These are phyloP conservation scores for Luperina nickerlii DNA, from an alignment of 2,888 invertebrate species.

Conservation along the genomic window DNA sequence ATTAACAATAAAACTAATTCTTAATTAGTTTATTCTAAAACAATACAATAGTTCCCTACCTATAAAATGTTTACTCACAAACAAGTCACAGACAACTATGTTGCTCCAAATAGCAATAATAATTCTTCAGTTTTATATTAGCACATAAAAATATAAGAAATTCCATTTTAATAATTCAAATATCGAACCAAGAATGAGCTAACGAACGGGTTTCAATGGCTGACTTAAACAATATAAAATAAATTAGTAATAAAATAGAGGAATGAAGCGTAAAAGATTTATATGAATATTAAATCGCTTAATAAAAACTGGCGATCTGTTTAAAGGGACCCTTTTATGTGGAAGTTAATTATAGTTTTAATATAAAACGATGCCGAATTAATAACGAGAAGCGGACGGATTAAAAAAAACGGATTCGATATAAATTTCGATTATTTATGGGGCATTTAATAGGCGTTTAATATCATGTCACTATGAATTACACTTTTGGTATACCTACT, in stretches of 20 bases:
- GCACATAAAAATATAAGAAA: slow-evolving; percentile 60
- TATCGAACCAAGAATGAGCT: slow-evolving; percentile 48
- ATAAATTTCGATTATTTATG: slow-evolving; percentile 88
- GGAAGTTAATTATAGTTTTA: slow-evolving; percentile 87
- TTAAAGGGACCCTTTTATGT: slow-evolving; percentile 84
- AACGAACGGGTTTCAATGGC: slow-evolving; percentile 58
- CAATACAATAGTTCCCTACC: neutral
- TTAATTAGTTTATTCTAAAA: slow-evolving; percentile 27
- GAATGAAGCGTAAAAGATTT: slow-evolving; percentile 81
- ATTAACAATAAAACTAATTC: slow-evolving; percentile 11
- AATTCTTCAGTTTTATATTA: slow-evolving; percentile 52
- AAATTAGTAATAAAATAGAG: slow-evolving; percentile 82
- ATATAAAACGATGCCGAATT: slow-evolving; percentile 87
- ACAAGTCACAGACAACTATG: slow-evolving; percentile 20
- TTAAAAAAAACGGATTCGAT: slow-evolving; percentile 85
- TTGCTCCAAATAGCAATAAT: slow-evolving; percentile 54
- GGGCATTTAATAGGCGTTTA: slow-evolving; percentile 80
- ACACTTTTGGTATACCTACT: slow-evolving; percentile 50
- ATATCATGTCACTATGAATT: slow-evolving; percentile 77
- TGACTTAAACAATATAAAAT: slow-evolving; percentile 70
- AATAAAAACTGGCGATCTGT: slow-evolving; percentile 83
- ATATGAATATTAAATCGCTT: slow-evolving; percentile 84
- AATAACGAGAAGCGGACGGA: slow-evolving; percentile 84
- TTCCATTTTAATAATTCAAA: slow-evolving; percentile 57
- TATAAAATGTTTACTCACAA: slow-evolving; percentile 32